Percentiles rank a stretch among this genome's conserved stretches.
These are phyloP conservation scores for Upupa epops DNA, from an alignment of 2,113 vertebrate genomes.

Conservation along the genomic window DNA sequence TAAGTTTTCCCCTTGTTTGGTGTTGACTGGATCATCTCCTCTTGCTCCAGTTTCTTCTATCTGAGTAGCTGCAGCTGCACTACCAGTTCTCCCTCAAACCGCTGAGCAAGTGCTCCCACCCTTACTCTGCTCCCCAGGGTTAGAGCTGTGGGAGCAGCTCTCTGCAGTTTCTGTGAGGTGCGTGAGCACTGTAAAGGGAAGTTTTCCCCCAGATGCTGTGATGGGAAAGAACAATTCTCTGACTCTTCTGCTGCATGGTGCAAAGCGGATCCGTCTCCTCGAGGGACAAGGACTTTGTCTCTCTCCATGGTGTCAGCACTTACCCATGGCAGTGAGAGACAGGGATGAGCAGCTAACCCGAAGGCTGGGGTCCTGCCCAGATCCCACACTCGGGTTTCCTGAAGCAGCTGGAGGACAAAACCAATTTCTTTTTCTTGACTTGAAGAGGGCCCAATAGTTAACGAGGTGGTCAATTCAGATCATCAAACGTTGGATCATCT, in stretches of 20 bases:
- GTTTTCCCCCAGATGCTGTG: not conserved
- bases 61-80: not conserved
- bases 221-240: not conserved
- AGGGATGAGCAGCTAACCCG: not conserved
- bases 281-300: not conserved
- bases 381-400: not conserved
- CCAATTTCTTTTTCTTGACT: not conserved
- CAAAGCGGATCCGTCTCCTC: not conserved
- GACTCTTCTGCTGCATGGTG: not conserved
- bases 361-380: not conserved
- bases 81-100: not conserved
- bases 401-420: not conserved
- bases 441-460: not conserved
- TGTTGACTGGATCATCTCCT: not conserved
- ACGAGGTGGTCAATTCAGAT: not conserved
- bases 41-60: not conserved
- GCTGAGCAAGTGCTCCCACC: not conserved
- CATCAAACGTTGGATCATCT: not conserved
- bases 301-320: not conserved
- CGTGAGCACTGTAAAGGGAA: not conserved
- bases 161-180: not conserved
- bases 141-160: not conserved
- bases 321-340: not conserved
- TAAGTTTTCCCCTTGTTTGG: not conserved
- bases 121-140: not conserved